A percentile compares a stretch with the other conserved stretches of the same genome.
These are phyloP conservation scores for Cosmorhoe ocellata DNA, from an alignment of 2,888 invertebrate species.

Conservation along the genomic window DNA sequence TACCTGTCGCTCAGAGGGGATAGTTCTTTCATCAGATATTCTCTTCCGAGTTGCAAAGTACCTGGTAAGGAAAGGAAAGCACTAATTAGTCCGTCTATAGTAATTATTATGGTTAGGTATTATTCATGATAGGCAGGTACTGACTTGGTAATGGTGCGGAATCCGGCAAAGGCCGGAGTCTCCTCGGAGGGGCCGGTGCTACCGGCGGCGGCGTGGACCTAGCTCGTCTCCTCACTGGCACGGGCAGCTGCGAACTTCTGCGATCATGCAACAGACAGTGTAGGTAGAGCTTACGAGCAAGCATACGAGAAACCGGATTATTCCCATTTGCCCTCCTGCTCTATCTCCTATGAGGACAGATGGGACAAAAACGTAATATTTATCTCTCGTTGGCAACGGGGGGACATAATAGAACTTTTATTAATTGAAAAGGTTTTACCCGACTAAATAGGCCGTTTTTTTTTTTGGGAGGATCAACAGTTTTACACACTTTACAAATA, in stretches of 20 bases:
- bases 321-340: too few species aligned
- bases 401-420: too few species aligned
- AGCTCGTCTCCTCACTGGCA: slow-evolving; percentile 66
- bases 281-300: not conserved
- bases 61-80: slow-evolving; percentile 44
- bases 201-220: slow-evolving; percentile 71
- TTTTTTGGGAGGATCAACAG: too few species aligned
- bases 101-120: not conserved
- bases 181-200: slow-evolving; percentile 59
- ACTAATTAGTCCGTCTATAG: too few species aligned
- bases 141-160: slow-evolving; percentile 75
- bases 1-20: slow-evolving; percentile 64
- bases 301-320: too few species aligned
- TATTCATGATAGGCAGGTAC: slow-evolving; percentile 17
- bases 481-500: too few species aligned
- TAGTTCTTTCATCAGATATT: slow-evolving; percentile 53
- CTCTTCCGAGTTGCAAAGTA: slow-evolving; percentile 53
- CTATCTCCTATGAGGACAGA: too few species aligned
- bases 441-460: too few species aligned
- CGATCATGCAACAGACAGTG: not conserved
- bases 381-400: too few species aligned
- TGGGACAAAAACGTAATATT: too few species aligned
- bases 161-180: slow-evolving; percentile 69
- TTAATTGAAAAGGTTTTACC: too few species aligned
- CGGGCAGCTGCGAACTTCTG: slow-evolving; percentile 70